Conservation (phyloP, 2,888 invertebrate species). For the Sminthurinus aureus region DNA sequence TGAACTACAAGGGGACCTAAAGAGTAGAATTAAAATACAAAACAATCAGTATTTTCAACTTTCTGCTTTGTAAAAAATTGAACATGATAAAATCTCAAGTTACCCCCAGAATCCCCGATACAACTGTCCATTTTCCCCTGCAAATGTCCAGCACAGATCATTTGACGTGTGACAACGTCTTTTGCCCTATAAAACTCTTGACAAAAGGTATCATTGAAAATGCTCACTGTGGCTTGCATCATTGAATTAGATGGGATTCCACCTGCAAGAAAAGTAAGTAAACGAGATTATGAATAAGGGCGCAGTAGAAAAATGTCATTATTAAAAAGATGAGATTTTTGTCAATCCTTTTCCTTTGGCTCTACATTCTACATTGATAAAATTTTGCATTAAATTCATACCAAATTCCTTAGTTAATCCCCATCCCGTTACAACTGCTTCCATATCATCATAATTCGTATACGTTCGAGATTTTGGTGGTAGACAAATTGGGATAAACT, state of each 20-base stretch:
- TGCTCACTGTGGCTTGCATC: conserved; percentile 52
- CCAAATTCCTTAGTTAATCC: conserved; percentile 54
- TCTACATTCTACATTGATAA: too few relatives aligned
- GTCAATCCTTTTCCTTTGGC: too few relatives aligned
- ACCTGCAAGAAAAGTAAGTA: conserved; percentile 33
- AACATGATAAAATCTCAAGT: too few relatives aligned
- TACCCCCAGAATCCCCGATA: conserved; percentile 48
- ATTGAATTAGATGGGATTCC: conserved; percentile 53
- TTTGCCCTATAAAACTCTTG: conserved; percentile 49
- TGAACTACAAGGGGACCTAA: conserved; percentile 63
- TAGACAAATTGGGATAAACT: conserved; percentile 52
- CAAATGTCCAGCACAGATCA: conserved; percentile 57
- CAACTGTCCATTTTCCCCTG: conserved; percentile 55
- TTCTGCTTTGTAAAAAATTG: too few relatives aligned
- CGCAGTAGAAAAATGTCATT: background rate
- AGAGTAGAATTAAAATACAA: too few relatives aligned
- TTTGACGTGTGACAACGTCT: conserved; percentile 49
- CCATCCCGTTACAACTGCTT: conserved; percentile 55
- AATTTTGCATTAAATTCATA: background rate
- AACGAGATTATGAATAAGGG: too few relatives aligned
- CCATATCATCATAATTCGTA: conserved; percentile 38
- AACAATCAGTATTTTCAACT: conserved; percentile 5
- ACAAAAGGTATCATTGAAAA: conserved; percentile 53
- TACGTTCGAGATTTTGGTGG: conserved; percentile 37
- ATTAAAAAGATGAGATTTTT: background rate